Evolutionary conservation across 2,113 vertebrate genomes (phyloP), one percentile per base, ranked within the genome.

Genomic region (Helogale parvula): DNA sequence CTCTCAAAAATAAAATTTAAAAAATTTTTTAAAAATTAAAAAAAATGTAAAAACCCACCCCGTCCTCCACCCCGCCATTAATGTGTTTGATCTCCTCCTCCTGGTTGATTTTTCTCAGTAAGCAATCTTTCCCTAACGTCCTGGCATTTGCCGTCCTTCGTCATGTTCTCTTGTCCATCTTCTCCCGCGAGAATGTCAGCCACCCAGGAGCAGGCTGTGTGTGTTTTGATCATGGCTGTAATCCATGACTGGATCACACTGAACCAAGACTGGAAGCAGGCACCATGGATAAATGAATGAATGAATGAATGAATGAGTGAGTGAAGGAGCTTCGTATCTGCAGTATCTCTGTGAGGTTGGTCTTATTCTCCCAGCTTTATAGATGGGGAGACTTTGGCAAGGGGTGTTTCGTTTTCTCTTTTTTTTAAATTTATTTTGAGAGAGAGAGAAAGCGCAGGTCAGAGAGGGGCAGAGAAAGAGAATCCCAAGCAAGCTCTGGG

Each of bases 121-220:
- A 50, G 16, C 25, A 8, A 45, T 35, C 27, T 29, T 85, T 52
- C 17, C 25, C 11, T 93, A n/a, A n/a, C 29, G 0, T 14, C 27
- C 27, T 31, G 5, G 15, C 3, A 0, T 12, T 19, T 17, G 11
- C 2, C 33, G 1, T 54, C 11, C n/a, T 35, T 84, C n/a, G 1
- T 69, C 8, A 10, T 29, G 74, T 74, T 50, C 68, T 57, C 0
- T 38, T 80, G 3, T 38, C 45, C 33, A 0, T 41, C 63, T 50
- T 63, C 15, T 31, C 13, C 33, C 19, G 0, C 74, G 57, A n/a
- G 35, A 79, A 31, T 27, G 4, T 72, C 52, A 86, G n/a, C 47
- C 74, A 57, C 50, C 27, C 0, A 1, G 50, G 41, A 57, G n/a
- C n/a, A 12, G 27, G 27, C 14, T 35, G 50, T 41, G 83, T 81